phyloP scores from a whole-genome alignment of 2,888 invertebrate genomes.

The Cyaniris semiargus region DNA sequence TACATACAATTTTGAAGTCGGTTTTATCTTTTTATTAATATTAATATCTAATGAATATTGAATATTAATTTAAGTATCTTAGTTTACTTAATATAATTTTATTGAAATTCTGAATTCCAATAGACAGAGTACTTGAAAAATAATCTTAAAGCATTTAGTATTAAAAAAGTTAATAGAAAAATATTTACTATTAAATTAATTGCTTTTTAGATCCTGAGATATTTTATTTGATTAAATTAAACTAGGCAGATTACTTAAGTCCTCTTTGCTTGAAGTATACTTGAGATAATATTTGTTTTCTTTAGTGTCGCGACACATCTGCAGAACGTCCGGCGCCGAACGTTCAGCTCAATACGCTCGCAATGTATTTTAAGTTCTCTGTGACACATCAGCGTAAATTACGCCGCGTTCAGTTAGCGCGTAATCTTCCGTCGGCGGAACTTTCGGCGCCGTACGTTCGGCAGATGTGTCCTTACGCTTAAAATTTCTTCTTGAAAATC shows the following conservation, averaged over 20 bases:
- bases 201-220: not conserved
- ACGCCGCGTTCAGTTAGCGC: too few relatives aligned
- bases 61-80: not conserved
- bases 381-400: too few relatives aligned
- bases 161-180: not conserved
- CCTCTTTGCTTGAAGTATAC: not conserved
- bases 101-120: not conserved
- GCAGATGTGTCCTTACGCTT: too few relatives aligned
- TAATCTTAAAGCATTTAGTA: not conserved
- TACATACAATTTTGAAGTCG: too few relatives aligned
- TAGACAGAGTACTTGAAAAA: not conserved
- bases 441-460: too few relatives aligned
- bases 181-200: not conserved
- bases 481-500: not conserved
- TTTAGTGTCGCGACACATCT: too few relatives aligned
- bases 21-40: too few relatives aligned
- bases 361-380: too few relatives aligned
- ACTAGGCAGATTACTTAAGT: not conserved
- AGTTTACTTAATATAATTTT: not conserved
- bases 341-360: too few relatives aligned
- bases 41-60: not conserved
- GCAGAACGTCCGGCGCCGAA: too few relatives aligned
- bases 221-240: not conserved
- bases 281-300: constrained; percentile 8
- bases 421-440: too few relatives aligned